Evolutionary conservation across 2,888 invertebrate species (phyloP).

Genomic region (Eustalomyia histrio): DNA sequence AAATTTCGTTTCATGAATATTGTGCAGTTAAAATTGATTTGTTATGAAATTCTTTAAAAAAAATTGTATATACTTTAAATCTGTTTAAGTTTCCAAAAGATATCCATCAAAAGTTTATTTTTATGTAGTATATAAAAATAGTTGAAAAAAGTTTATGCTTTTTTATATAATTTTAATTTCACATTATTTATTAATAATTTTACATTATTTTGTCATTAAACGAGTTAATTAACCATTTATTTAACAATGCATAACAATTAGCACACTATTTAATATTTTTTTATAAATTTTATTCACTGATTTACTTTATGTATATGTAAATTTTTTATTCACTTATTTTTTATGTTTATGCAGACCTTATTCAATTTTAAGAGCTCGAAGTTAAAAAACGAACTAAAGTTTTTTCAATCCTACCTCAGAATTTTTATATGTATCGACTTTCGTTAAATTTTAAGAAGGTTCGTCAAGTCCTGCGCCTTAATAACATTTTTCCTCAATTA

Average conservation of each 20-base stretch:
- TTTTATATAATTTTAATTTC: background rate
- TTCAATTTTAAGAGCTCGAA: conserved; percentile 47
- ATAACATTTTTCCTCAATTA: background rate
- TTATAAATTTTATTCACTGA: conserved; percentile 1
- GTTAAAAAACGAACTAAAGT: conserved; percentile 46
- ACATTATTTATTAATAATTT: no score
- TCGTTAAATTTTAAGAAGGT: conserved; percentile 41
- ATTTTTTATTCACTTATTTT: conserved; percentile 27
- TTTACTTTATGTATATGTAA: background rate
- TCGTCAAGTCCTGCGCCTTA: conserved; percentile 58
- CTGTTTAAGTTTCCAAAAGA: background rate
- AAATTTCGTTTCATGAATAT: no score
- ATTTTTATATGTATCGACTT: conserved; percentile 43
- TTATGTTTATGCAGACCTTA: conserved; percentile 18
- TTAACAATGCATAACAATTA: background rate
- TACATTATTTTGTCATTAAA: no score
- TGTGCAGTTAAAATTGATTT: background rate
- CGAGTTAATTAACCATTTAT: no score
- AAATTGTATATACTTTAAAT: background rate
- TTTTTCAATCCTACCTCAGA: conserved; percentile 18
- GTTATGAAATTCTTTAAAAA: background rate
- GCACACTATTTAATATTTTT: background rate
- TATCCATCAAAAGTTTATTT: background rate
- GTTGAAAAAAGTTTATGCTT: background rate
- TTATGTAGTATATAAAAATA: background rate